Evolutionary conservation across 2,888 invertebrate genomes (phyloP).

Genomic region (Apodemia duryi): DNA sequence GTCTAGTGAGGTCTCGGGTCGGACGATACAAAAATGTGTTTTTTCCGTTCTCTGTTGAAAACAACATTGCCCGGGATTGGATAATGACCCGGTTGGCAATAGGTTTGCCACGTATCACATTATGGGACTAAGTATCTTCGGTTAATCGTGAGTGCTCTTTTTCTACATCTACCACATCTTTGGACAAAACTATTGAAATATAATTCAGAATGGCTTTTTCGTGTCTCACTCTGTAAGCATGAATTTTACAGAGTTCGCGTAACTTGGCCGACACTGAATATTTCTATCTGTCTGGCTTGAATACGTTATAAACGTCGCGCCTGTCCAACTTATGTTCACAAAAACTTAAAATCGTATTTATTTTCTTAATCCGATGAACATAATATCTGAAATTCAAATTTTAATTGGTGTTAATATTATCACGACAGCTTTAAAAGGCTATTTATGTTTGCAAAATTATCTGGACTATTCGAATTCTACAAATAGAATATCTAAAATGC

Average conservation of each 20-base stretch:
- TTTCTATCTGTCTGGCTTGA: slow-evolving; percentile 36
- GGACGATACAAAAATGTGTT: too few species aligned
- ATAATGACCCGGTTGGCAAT: too few species aligned
- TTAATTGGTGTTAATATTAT: slow-evolving; percentile 11
- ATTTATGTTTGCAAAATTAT: too few species aligned
- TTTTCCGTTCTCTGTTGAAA: too few species aligned
- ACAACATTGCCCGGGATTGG: too few species aligned
- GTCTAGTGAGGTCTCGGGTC: too few species aligned
- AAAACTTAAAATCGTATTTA: slow-evolving; percentile 22
- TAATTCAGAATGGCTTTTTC: slow-evolving; percentile 59
- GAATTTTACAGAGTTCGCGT: slow-evolving; percentile 32
- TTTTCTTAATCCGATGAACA: slow-evolving; percentile 14
- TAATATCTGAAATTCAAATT: slow-evolving; percentile 25
- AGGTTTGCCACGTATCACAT: too few species aligned
- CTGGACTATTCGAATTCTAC: too few species aligned
- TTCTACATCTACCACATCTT: too few species aligned
- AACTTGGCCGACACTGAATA: slow-evolving; percentile 41
- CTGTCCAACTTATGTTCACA: slow-evolving; percentile 24
- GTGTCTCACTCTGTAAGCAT: slow-evolving; percentile 51
- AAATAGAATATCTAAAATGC: too few species aligned
- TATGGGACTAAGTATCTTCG: too few species aligned
- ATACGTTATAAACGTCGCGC: slow-evolving; percentile 33
- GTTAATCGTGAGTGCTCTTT: too few species aligned
- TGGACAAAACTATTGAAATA: slow-evolving; percentile 17
- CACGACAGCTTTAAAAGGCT: background rate